These are phyloP conservation scores for Odontamblyopus lacepedii DNA, from an alignment of 2,797 vertebrate genomes.

Conservation along the genomic window DNA sequence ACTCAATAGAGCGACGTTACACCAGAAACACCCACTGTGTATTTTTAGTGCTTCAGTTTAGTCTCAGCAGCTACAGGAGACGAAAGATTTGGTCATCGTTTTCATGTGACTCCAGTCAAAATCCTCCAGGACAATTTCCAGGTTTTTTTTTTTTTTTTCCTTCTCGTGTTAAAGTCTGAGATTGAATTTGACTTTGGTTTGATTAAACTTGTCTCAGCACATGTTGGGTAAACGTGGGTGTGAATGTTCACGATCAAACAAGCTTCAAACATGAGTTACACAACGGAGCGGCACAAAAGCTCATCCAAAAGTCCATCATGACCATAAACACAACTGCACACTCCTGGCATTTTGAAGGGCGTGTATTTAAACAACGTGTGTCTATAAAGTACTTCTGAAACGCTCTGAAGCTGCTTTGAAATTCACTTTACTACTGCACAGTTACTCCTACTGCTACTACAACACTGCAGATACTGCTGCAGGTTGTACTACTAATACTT, in stretches of 20 bases:
- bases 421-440: neutral
- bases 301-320: constrained; percentile 50
- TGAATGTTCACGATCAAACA: constrained; percentile 57
- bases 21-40: constrained; percentile 4
- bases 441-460: no score
- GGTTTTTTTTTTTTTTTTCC: neutral
- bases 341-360: neutral
- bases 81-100: neutral
- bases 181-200: constrained; percentile 56
- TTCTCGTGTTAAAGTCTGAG: constrained; percentile 19
- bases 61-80: neutral
- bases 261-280: constrained; percentile 59
- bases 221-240: constrained; percentile 56
- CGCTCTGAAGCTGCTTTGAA: neutral
- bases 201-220: constrained; percentile 62
- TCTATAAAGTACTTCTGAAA: neutral
- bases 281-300: constrained; percentile 51
- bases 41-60: constrained; percentile 34
- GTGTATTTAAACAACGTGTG: neutral
- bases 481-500: no score
- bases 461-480: no score
- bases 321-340: constrained; percentile 64
- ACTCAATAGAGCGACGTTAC: neutral
- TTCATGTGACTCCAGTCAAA: neutral
- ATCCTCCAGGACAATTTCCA: constrained; percentile 46